These are phyloP conservation scores for Ochropleura leucogaster DNA, from an alignment of 2,888 invertebrate species.

Conservation along the genomic window DNA sequence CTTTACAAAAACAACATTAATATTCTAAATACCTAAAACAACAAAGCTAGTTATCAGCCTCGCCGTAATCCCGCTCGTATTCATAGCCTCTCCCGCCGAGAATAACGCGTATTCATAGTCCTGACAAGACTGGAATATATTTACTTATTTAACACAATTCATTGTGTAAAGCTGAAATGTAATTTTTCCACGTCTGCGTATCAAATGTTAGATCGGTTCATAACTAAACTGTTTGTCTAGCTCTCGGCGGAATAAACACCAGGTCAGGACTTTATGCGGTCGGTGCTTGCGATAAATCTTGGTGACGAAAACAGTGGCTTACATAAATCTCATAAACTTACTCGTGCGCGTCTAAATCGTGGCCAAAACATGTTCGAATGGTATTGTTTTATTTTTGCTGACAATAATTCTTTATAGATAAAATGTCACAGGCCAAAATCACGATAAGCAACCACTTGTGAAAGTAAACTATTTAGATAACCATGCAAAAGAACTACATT, in stretches of 20 bases:
- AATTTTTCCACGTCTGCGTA: conserved; percentile 44
- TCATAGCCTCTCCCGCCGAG: conserved; percentile 42
- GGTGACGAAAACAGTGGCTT: conserved; percentile 39
- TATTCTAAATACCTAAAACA: conserved; percentile 54
- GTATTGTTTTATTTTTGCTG: conserved; percentile 25
- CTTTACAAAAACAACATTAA: conserved; percentile 51
- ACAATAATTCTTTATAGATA: conserved; percentile 1
- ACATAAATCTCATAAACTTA: conserved; percentile 47
- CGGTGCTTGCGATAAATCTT: conserved; percentile 36
- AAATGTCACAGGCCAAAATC: not conserved
- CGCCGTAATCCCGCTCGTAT: conserved; percentile 51
- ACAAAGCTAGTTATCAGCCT: conserved; percentile 34
- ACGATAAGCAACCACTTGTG: not conserved
- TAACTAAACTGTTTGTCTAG: conserved; percentile 48
- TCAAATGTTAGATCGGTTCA: conserved; percentile 47
- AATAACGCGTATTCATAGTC: conserved; percentile 51
- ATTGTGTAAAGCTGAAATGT: conserved; percentile 33
- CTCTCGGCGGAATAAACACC: conserved; percentile 35
- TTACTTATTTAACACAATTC: conserved; percentile 45
- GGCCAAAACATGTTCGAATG: conserved; percentile 20
- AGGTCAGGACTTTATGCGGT: conserved; percentile 34
- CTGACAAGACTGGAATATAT: conserved; percentile 55
- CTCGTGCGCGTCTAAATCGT: conserved; percentile 22
- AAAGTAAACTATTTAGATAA: not conserved
- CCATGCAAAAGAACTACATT: not conserved